Evolutionary conservation across 1,140 invertebrate genomes (phyloP).

Genomic region (Drosophila novamexicana): DNA sequence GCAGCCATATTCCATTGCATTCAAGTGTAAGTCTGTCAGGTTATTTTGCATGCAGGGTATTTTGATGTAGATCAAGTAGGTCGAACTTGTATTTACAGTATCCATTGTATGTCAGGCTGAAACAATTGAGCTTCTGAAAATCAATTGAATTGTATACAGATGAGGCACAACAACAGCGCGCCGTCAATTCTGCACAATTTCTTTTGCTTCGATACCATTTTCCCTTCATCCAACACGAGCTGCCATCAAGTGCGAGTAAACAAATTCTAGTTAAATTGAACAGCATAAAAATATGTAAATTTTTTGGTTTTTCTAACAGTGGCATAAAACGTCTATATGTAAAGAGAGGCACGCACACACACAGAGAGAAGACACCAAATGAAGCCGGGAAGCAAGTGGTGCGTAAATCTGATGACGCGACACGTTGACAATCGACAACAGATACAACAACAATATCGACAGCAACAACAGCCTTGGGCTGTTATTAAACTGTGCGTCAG

Average conservation of each 20-base stretch:
- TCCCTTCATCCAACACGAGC: background rate
- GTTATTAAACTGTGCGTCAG: slow-evolving; percentile 42
- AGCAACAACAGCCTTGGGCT: slow-evolving; percentile 22
- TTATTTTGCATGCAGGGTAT: background rate
- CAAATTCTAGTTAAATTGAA: slow-evolving; percentile 54
- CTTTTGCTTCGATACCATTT: slow-evolving; percentile 8
- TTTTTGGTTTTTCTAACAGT: slow-evolving; percentile 30
- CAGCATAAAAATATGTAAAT: slow-evolving; percentile 69
- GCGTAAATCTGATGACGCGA: slow-evolving; percentile 76
- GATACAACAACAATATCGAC: slow-evolving; percentile 27
- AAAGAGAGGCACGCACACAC: slow-evolving; percentile 3
- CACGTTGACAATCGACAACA: slow-evolving; percentile 65
- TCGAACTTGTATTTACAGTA: background rate
- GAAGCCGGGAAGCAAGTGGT: slow-evolving; percentile 57
- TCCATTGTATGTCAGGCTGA: slow-evolving; percentile 1
- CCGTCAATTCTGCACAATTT: slow-evolving; percentile 11
- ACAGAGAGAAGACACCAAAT: background rate
- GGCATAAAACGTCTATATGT: slow-evolving; percentile 27
- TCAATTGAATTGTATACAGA: slow-evolving; percentile 38
- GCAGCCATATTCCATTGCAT: too few species aligned
- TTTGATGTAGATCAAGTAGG: background rate
- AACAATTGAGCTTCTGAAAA: slow-evolving; percentile 31
- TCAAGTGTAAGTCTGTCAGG: too few species aligned
- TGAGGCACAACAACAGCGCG: slow-evolving; percentile 25
- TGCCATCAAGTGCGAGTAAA: slow-evolving; percentile 6